phyloP scores from a whole-genome alignment of 2,113 vertebrate genomes.

The Propithecus coquereli region DNA sequence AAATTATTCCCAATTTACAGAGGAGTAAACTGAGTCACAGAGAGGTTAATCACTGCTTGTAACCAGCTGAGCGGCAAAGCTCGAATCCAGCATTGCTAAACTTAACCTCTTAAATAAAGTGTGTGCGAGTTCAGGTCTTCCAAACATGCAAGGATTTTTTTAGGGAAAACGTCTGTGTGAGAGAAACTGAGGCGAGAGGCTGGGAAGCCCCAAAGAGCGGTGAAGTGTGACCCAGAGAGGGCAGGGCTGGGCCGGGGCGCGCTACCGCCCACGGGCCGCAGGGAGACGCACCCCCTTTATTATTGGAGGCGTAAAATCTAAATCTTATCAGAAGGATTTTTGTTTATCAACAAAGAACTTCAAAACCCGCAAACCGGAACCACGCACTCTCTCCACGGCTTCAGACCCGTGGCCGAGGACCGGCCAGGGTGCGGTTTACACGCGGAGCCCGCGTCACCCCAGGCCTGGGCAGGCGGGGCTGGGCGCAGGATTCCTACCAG shows the following conservation, averaged over 20 bases:
- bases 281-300: not conserved
- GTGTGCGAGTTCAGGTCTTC: not conserved
- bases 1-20: not conserved
- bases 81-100: no score
- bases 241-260: no score
- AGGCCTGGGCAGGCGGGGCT: not conserved
- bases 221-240: not conserved
- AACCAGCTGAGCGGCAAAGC: no score
- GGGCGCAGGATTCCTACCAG: not conserved
- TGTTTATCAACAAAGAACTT: not conserved
- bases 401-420: not conserved
- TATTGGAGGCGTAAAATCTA: not conserved
- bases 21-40: no score
- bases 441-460: not conserved
- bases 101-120: no score
- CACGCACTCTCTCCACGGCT: no score
- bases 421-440: not conserved
- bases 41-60: no score
- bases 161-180: not conserved
- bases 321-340: not conserved
- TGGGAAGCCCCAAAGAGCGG: accelerated
- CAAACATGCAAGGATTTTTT: not conserved
- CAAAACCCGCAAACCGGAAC: not conserved
- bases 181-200: not conserved
- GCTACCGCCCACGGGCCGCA: not conserved